These are phyloP conservation scores for Lepidonotus clava DNA, from an alignment of 2,888 invertebrate genomes.

Conservation along the genomic window DNA sequence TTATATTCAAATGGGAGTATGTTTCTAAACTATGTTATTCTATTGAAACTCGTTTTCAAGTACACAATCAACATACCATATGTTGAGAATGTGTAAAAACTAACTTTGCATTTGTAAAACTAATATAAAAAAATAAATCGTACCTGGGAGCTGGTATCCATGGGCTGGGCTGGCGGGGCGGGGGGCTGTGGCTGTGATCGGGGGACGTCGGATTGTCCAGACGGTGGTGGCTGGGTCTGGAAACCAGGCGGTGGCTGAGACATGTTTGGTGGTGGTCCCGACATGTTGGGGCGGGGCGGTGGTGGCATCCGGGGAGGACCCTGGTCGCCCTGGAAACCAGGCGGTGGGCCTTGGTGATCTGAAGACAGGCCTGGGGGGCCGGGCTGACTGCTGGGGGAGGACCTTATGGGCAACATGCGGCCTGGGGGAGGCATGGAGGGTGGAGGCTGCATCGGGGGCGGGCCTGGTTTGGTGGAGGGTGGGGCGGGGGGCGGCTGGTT, in stretches of 20 bases:
- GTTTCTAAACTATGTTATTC: too few species aligned
- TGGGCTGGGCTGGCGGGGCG: background rate
- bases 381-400: slow-evolving; percentile 21
- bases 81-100: background rate
- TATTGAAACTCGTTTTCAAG: too few species aligned
- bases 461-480: slow-evolving; percentile 34
- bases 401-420: slow-evolving; percentile 2
- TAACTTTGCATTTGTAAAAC: background rate
- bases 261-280: slow-evolving; percentile 32
- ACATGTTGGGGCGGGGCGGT: background rate
- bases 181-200: background rate
- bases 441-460: slow-evolving; percentile 12
- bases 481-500: background rate
- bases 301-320: background rate
- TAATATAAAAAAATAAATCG: background rate
- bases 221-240: background rate
- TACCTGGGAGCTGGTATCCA: slow-evolving; percentile 32
- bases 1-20: too few species aligned
- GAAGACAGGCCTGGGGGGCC: slow-evolving; percentile 51
- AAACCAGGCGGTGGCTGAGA: background rate
- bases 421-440: slow-evolving; percentile 21
- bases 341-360: slow-evolving; percentile 27
- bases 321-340: background rate
- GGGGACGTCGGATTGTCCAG: background rate
- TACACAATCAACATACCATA: too few species aligned